phyloP scores from a whole-genome alignment of 2,797 vertebrate species.

The Salarias fasciatus region DNA sequence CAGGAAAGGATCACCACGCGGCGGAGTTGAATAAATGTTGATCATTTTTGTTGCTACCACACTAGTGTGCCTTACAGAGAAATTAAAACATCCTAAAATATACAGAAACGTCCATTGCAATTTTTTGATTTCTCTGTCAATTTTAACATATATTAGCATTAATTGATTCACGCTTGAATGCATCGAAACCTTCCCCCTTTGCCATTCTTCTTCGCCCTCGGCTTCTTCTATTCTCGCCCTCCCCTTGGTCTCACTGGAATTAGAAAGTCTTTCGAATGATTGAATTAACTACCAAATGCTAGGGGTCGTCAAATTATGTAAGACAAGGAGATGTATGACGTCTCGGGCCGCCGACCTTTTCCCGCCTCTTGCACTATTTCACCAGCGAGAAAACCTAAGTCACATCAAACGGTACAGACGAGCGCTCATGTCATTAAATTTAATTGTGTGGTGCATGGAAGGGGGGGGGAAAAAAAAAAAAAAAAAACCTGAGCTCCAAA shows the following conservation, averaged over 20 bases:
- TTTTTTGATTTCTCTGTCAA: too few species aligned
- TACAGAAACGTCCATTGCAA: too few species aligned
- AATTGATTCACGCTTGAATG: not conserved
- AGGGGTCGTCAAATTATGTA: constrained; percentile 62
- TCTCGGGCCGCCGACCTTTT: constrained; percentile 65
- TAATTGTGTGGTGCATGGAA: constrained; percentile 41
- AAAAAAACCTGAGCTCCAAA: constrained; percentile 27
- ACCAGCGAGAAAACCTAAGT: constrained; percentile 35
- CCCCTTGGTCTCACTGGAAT: constrained; percentile 15
- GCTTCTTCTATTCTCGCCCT: not conserved
- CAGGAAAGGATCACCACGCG: too few species aligned
- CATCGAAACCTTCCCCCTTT: not conserved
- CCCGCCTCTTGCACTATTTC: constrained; percentile 56
- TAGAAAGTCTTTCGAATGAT: constrained; percentile 21
- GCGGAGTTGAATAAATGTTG: too few species aligned
- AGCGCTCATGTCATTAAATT: constrained; percentile 60
- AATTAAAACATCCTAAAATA: too few species aligned
- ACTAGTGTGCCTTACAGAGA: too few species aligned
- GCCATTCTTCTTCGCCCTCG: not conserved
- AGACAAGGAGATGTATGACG: constrained; percentile 49
- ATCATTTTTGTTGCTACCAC: too few species aligned
- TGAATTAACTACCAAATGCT: constrained; percentile 21
- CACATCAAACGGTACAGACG: constrained; percentile 63
- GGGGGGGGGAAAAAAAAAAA: not conserved
- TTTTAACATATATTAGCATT: too few species aligned